phyloP scores from a whole-genome alignment of 2,888 invertebrate species.

The Raillietiella orientalis region DNA sequence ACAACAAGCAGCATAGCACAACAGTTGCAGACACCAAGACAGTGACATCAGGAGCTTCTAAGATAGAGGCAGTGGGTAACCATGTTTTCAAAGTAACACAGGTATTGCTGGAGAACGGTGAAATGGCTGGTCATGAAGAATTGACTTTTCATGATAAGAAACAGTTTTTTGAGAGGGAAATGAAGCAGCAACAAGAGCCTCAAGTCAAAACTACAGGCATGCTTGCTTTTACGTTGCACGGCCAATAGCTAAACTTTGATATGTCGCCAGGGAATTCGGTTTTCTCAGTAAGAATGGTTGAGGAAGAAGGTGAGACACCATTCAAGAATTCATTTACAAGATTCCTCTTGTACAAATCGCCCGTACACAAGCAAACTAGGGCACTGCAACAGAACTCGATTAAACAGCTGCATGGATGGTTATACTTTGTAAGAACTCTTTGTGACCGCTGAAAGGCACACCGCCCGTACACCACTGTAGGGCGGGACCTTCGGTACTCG shows the following conservation, averaged over 20 bases:
- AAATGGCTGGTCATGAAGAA: constrained; percentile 1
- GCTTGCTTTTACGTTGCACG: constrained; percentile 4
- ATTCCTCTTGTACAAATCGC: constrained; percentile 28
- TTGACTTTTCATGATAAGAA: constrained; percentile 69
- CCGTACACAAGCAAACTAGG: constrained; percentile 32
- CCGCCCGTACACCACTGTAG: no score
- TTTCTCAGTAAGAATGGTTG: constrained; percentile 75
- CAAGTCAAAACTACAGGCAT: constrained; percentile 3
- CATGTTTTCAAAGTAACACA: not conserved
- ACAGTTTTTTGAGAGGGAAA: constrained; percentile 79
- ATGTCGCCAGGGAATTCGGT: constrained; percentile 54
- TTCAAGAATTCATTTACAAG: not conserved
- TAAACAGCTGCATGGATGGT: no score
- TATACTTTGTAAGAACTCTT: no score
- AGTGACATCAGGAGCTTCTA: no score
- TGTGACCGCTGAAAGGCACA: no score
- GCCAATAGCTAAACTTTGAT: constrained; percentile 4
- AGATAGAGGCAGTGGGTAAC: no score
- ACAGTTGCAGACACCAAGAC: no score
- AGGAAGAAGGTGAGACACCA: constrained; percentile 33
- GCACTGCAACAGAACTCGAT: constrained; percentile 19
- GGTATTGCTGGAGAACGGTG: not conserved
- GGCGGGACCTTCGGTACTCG: no score
- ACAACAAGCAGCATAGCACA: no score
- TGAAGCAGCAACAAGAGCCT: constrained; percentile 65